Evolutionary conservation across 1,140 invertebrate genomes (phyloP), one percentile per base, ranked within the genome.

Genomic region (Drosophila ambigua): DNA sequence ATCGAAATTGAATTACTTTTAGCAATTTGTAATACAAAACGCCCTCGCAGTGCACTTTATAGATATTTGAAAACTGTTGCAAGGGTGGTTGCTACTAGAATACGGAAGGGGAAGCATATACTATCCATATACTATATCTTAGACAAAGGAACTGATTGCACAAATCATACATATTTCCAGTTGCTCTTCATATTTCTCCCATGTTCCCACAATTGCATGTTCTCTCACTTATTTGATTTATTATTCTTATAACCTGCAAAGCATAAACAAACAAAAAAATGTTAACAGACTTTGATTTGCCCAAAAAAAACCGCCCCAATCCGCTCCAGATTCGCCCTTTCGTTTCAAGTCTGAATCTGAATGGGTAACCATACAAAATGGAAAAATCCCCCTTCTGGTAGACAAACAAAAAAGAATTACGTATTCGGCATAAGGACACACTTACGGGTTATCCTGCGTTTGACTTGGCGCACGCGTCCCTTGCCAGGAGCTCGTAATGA

Each of bases 1-100:
- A 88, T 79, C 76, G 79, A 74, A 79, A 82, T 89, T 71, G 77
- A 89, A 89, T 85, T 68, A 77, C 75, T 85, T 49, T 52, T 44
- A 73, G 59, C 81, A 77, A 85, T 84, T 89, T 89, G 84, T 83
- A 76, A 79, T 23, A 61, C 61, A 48, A 67, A 41, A 63, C 77
- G 53, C 59, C 51, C 55, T 51, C 55, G 45, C 49, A 15, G 45
- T 35, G 20, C 20, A 46, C 46, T 59, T 51, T 50, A 67, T n/a
- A 53, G 58, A 48, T 11, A 50, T 65, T 5, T 31, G 4, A 11
- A 26, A 44, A 64, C 26, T 49, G n/a, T 13, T n/a, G 2, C 26
- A 5, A 41, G 45, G 63, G 24, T 26, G n/a, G 45, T 35, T 66
- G 5, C 11, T 0, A 35, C 31, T 11, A 11, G 0, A 35, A 35